These are phyloP conservation scores for Vombatus ursinus DNA, from an alignment of 2,113 vertebrate genomes.

Conservation along the genomic window DNA sequence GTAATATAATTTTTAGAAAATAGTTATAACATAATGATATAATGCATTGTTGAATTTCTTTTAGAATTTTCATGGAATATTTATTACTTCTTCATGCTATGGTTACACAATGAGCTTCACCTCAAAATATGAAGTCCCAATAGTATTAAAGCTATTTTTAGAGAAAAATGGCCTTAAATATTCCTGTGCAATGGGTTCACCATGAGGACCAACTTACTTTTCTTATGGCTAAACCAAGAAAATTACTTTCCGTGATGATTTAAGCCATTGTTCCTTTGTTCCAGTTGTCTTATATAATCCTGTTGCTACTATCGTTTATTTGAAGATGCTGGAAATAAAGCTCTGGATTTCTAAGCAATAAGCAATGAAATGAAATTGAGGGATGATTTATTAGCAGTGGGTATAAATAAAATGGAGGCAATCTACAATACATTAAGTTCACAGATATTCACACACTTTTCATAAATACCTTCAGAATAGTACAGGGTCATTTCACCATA, in stretches of 20 bases:
- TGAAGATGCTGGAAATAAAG: constrained; percentile 61
- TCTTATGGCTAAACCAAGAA: constrained; percentile 38
- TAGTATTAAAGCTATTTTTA: constrained; percentile 13
- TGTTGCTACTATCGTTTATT: constrained; percentile 61
- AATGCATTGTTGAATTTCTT: neutral
- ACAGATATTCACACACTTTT: constrained; percentile 55
- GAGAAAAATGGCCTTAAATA: neutral
- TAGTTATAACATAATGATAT: neutral
- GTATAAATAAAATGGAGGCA: constrained; percentile 59
- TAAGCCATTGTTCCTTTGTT: constrained; percentile 27
- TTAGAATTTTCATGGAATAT: neutral
- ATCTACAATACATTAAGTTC: constrained; percentile 55
- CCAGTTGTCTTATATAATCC: constrained; percentile 62
- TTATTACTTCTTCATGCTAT: neutral
- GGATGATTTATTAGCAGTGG: constrained; percentile 40
- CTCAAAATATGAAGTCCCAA: neutral
- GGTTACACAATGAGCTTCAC: constrained; percentile 5
- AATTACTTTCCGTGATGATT: constrained; percentile 39
- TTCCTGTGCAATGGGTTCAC: neutral
- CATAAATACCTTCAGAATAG: constrained; percentile 45
- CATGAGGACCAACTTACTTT: neutral
- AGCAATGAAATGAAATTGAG: constrained; percentile 60
- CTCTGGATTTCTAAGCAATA: neutral
- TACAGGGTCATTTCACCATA: constrained; percentile 1
- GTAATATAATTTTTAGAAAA: neutral